Percentiles rank a stretch among this genome's conserved stretches.
Evolutionary conservation across 2,797 vertebrate genomes (phyloP).

Genomic region (Hippocampus kuda): DNA sequence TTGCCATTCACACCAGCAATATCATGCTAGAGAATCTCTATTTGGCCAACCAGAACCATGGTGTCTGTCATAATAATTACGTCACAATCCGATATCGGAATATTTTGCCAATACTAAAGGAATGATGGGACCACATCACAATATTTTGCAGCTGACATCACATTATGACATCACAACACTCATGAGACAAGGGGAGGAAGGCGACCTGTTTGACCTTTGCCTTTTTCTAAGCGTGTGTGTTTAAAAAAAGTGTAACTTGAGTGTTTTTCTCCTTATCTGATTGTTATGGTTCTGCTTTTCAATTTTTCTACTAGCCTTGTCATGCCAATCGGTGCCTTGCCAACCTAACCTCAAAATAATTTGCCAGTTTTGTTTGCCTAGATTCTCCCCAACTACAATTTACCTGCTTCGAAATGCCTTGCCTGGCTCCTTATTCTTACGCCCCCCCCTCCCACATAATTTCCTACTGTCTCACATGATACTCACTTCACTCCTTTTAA

Average conservation of each 20-base stretch:
- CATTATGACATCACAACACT: too few relatives aligned
- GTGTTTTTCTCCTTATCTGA: neutral
- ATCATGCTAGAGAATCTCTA: too few relatives aligned
- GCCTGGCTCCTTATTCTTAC: neutral
- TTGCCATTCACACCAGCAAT: too few relatives aligned
- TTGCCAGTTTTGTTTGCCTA: neutral
- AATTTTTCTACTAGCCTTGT: neutral
- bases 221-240: too few relatives aligned
- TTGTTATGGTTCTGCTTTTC: neutral
- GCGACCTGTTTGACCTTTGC: too few relatives aligned
- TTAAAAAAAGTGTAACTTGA: neutral
- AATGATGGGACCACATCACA: neutral
- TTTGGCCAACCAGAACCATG: neutral
- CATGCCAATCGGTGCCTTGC: neutral
- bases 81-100: neutral
- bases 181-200: too few relatives aligned
- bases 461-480: neutral
- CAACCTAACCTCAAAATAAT: neutral
- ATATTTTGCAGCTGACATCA: too few relatives aligned
- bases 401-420: neutral
- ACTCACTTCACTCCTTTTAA: slow-evolving; percentile 23
- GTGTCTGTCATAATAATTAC: neutral
- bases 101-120: neutral
- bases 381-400: neutral
- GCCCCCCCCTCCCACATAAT: neutral